Conservation (phyloP, 2,888 invertebrate species). For the Dasypogon diadema region DNA sequence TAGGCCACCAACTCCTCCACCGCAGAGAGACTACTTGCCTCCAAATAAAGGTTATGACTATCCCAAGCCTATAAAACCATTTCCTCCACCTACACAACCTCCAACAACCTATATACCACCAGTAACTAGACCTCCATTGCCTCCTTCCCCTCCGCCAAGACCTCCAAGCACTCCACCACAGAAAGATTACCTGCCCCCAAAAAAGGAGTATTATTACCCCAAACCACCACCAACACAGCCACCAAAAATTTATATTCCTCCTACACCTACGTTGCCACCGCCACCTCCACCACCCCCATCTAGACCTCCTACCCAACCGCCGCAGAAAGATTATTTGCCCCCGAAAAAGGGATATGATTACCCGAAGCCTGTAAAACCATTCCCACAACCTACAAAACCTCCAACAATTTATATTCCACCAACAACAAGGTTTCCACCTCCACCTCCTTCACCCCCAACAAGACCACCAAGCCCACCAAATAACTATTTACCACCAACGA, state of each 20-base stretch:
- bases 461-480: conserved; percentile 39
- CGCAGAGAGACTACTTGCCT: conserved; percentile 41
- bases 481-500: conserved; percentile 22
- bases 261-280: neutral
- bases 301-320: conserved; percentile 51
- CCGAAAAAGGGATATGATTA: conserved; percentile 58
- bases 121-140: conserved; percentile 29
- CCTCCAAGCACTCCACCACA: conserved; percentile 57
- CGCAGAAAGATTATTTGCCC: conserved; percentile 18
- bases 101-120: conserved; percentile 7
- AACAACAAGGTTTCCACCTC: conserved; percentile 58
- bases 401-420: conserved; percentile 52
- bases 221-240: conserved; percentile 23
- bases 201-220: conserved; percentile 61
- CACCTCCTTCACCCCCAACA: conserved; percentile 49
- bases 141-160: conserved; percentile 52
- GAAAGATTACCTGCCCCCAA: conserved; percentile 10
- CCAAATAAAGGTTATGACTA: conserved; percentile 31
- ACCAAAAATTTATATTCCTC: neutral
- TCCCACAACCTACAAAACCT: conserved; percentile 50
- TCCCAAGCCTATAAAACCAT: neutral
- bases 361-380: conserved; percentile 59
- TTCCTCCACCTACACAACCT: neutral
- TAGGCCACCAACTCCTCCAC: conserved; percentile 11
- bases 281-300: conserved; percentile 6